Evolutionary conservation across 2,888 invertebrate species (phyloP).

Genomic region (Urechis unicinctus): DNA sequence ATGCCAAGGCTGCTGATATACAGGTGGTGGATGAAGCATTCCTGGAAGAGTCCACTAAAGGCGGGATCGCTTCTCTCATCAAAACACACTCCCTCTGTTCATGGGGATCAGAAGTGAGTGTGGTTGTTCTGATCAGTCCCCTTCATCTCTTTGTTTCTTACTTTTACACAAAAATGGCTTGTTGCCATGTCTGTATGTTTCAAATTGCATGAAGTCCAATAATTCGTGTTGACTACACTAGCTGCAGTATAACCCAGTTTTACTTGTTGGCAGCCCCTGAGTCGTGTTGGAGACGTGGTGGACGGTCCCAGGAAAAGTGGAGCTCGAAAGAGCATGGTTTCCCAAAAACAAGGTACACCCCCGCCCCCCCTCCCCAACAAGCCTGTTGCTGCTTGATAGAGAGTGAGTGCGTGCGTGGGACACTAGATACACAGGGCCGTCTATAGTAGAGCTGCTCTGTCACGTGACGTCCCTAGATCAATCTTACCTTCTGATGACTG

Average conservation of each 20-base stretch:
- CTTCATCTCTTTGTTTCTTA: not conserved
- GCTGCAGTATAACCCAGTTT: not conserved
- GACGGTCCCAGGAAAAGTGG: constrained; percentile 3
- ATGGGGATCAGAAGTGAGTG: constrained; percentile 73
- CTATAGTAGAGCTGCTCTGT: too few species aligned
- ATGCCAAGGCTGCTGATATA: constrained; percentile 64
- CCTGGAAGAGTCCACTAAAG: constrained; percentile 57
- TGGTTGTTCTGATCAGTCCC: not conserved
- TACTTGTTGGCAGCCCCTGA: constrained; percentile 3
- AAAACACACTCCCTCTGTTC: constrained; percentile 68
- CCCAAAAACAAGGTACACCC: constrained; percentile 7
- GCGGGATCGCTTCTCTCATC: constrained; percentile 60
- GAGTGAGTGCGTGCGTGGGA: too few species aligned
- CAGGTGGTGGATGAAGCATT: constrained; percentile 71
- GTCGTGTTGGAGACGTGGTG: constrained; percentile 9
- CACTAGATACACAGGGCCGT: too few species aligned
- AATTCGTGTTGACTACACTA: too few species aligned
- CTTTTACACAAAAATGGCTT: not conserved
- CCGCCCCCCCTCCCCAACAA: too few species aligned
- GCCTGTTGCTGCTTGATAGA: too few species aligned
- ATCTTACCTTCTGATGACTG: constrained; percentile 48
- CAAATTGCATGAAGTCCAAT: too few species aligned
- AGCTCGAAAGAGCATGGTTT: constrained; percentile 18
- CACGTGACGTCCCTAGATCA: too few species aligned
- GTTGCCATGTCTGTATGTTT: not conserved